Percentiles rank a stretch among this genome's conserved stretches.
phyloP scores from a whole-genome alignment of 2,113 vertebrate species.

The Pachycephala philippinensis region DNA sequence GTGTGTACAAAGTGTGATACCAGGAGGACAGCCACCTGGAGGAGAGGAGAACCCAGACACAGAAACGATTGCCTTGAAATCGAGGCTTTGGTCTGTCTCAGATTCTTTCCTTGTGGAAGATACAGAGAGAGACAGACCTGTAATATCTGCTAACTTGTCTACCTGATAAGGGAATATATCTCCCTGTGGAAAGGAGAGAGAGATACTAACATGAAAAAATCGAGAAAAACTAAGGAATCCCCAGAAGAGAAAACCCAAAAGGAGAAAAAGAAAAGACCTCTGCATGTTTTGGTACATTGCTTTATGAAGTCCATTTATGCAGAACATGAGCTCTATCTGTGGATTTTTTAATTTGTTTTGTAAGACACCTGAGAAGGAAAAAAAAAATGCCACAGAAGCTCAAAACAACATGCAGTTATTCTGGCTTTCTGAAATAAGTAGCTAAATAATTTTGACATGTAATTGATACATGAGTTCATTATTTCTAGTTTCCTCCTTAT shows the following conservation, averaged over 20 bases:
- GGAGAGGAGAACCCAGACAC: not conserved
- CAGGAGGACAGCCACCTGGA: not conserved
- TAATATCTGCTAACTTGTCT: not conserved
- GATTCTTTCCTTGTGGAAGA: not conserved
- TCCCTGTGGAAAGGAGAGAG: not conserved
- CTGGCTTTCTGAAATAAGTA: not conserved
- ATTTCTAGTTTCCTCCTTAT: constrained; percentile 38
- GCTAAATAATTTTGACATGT: not conserved
- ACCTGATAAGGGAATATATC: rapidly evolving
- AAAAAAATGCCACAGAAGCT: not conserved
- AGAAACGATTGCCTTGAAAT: rapidly evolving
- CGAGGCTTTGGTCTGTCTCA: not conserved
- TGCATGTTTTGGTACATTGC: not conserved
- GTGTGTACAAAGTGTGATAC: not conserved
- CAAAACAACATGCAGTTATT: not conserved
- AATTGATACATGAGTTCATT: constrained; percentile 30
- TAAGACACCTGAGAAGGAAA: not conserved
- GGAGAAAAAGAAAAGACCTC: not conserved
- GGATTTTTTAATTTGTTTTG: not conserved
- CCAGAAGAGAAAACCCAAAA: not conserved
- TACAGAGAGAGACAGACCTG: not conserved
- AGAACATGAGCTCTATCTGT: not conserved
- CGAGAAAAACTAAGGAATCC: not conserved
- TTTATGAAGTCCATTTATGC: not conserved
- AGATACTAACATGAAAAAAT: not conserved